Evolutionary conservation across 2,888 invertebrate species (phyloP).

Genomic region (Protophormia terraenovae): DNA sequence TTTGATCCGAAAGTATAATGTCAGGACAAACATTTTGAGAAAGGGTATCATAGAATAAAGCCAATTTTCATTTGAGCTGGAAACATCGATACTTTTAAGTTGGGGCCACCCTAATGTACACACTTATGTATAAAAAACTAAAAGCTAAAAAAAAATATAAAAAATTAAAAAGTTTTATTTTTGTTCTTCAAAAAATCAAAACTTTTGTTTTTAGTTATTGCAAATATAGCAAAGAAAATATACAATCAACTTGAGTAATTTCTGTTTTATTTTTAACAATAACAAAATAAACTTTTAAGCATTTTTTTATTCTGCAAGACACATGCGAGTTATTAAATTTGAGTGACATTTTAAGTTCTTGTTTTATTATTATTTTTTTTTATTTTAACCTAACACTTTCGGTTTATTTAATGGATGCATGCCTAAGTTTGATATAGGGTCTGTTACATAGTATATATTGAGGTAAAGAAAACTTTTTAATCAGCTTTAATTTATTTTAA

Average conservation of each 20-base stretch:
- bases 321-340: slow-evolving; percentile 56
- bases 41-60: too few species aligned
- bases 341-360: slow-evolving; percentile 63
- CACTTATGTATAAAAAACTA: neutral
- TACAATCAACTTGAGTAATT: slow-evolving; percentile 27
- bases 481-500: too few species aligned
- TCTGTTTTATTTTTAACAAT: slow-evolving; percentile 32
- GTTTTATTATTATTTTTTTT: too few species aligned
- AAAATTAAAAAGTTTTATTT: slow-evolving; percentile 60
- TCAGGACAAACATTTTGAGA: too few species aligned
- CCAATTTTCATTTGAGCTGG: too few species aligned
- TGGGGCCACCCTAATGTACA: too few species aligned
- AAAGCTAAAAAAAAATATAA: slow-evolving; percentile 51
- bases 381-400: neutral
- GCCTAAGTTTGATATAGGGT: too few species aligned
- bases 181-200: slow-evolving; percentile 49
- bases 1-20: too few species aligned
- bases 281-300: slow-evolving; percentile 55
- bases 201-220: slow-evolving; percentile 52
- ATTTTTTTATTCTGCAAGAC: slow-evolving; percentile 44
- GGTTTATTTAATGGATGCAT: too few species aligned
- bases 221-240: slow-evolving; percentile 7
- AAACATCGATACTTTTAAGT: too few species aligned
- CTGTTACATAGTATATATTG: too few species aligned
- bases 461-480: too few species aligned